Evolutionary conservation across 92 coral and sea anemone species (phyloP), one percentile per base, ranked within the genome.

Genomic region (Parazoanthus darwini): DNA sequence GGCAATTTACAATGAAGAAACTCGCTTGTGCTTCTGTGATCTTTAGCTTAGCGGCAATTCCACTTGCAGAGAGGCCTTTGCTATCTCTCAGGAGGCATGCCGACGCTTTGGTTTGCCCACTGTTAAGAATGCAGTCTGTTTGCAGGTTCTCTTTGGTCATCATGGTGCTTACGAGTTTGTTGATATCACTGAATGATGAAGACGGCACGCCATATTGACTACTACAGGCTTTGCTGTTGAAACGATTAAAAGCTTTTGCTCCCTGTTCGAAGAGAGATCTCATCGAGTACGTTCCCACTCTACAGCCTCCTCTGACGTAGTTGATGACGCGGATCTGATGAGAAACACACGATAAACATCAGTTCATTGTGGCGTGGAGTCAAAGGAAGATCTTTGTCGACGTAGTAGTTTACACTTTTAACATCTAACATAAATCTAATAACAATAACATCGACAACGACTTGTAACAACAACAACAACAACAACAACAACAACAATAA

Each of bases 71-170:
- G 9, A 65, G 39, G 18, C 74, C 51, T 42, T 59, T n/a, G 10
- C 33, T n/a, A 22, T 82, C 74, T 71, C 29, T 65, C 71, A 82
- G 86, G 16, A 82, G 65, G 48, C 86, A 82, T 22, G 86, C 86
- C 36, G 46, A n/a, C 3, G 42, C 29, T 26, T 63, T 82, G 29
- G 43, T 82, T 42, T 14, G 37, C 86, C 20, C 39, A 43, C 51
- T 65, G 86, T 82, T 82, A 8, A 22, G 75, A 48, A 82, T 82
- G 37, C 86, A 82, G 54, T 82, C 86, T 65, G 74, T 36, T n/a
- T 82, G 75, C 9, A 82, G 75, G 0, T 67, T 82, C 18, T 37
- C 75, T 3, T 82, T 82, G 36, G 33, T 23, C 86, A 82, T 82
- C 77, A 82, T 44, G 37, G 6, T 25, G 26, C 78, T 44, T 14